phyloP scores from a whole-genome alignment of 2,797 vertebrate species.

The Trichosurus vulpecula region DNA sequence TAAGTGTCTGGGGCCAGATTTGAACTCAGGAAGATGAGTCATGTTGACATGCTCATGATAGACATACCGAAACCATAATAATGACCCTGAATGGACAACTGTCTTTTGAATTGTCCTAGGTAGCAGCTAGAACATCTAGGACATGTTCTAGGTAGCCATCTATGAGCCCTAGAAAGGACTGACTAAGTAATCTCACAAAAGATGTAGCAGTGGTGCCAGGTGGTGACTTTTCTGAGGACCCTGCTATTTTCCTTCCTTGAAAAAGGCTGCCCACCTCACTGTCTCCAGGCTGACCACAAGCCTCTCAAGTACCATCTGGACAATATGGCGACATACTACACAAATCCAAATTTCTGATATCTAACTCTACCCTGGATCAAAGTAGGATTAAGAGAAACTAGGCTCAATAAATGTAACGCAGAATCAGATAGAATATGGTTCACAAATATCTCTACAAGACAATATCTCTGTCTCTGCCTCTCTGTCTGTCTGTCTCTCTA shows the following conservation, averaged over 20 bases:
- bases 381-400: neutral
- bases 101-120: neutral
- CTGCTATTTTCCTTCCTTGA: neutral
- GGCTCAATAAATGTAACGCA: neutral
- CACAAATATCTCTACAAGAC: neutral
- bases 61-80: neutral
- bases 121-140: neutral
- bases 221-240: neutral
- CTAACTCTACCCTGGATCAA: neutral
- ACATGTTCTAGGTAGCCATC: neutral
- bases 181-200: neutral
- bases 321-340: neutral
- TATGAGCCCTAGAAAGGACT: neutral
- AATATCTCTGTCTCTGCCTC: neutral
- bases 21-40: neutral
- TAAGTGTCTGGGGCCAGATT: too few relatives aligned
- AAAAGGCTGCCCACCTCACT: neutral
- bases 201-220: neutral
- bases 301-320: neutral
- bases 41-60: neutral
- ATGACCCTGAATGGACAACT: neutral
- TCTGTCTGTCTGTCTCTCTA: neutral
- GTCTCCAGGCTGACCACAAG: neutral
- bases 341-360: neutral
- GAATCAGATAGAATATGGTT: neutral